Conservation (phyloP, 2,888 invertebrate genomes). For the Dryomyza anilis region DNA sequence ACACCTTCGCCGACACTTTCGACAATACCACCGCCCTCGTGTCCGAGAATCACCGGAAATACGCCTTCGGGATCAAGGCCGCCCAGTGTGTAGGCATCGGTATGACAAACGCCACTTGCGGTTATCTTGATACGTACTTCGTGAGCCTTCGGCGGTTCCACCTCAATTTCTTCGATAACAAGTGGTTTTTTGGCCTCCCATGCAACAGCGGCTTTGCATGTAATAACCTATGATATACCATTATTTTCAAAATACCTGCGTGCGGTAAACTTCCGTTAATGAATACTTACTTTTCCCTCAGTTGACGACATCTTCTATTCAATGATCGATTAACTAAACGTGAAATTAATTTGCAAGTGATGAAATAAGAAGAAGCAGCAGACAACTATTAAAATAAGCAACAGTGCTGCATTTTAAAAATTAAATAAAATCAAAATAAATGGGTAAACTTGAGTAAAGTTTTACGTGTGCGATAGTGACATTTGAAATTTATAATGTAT, state of each 20-base stretch:
- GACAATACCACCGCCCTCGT: slow-evolving; percentile 96
- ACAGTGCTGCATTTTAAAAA: no score
- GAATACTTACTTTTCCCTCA: slow-evolving; percentile 46
- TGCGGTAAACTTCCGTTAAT: background rate
- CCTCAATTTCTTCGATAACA: slow-evolving; percentile 88
- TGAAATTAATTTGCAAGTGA: no score
- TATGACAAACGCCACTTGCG: slow-evolving; percentile 87
- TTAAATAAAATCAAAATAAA: no score
- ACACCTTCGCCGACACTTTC: slow-evolving; percentile 95
- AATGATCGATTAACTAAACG: no score
- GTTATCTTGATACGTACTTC: slow-evolving; percentile 86
- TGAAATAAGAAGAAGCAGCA: no score
- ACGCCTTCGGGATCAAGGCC: slow-evolving; percentile 90
- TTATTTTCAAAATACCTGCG: background rate
- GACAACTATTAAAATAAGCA: no score
- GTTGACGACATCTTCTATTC: slow-evolving; percentile 40
- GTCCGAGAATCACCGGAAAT: slow-evolving; percentile 92
- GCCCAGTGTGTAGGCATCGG: slow-evolving; percentile 87
- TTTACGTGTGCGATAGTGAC: no score
- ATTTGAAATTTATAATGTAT: no score
- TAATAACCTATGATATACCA: slow-evolving; percentile 78
- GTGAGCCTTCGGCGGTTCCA: slow-evolving; percentile 89
- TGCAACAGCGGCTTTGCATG: slow-evolving; percentile 94
- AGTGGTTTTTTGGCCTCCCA: slow-evolving; percentile 93
- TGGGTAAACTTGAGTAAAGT: no score